Evolutionary conservation across 2,888 invertebrate genomes (phyloP).

Genomic region (Phortica magna): DNA sequence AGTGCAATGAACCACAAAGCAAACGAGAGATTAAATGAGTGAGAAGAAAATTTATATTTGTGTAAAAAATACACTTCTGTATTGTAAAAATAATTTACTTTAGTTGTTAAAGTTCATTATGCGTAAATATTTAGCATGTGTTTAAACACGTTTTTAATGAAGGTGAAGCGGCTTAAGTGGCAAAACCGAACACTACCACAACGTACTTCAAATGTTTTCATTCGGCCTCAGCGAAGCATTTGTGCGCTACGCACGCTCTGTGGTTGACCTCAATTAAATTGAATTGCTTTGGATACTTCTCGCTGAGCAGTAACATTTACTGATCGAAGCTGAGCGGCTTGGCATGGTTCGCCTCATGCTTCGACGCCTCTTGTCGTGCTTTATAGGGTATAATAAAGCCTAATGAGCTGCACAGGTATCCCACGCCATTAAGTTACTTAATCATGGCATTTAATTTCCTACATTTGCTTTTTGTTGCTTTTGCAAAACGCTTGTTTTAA

Average conservation of each 20-base stretch:
- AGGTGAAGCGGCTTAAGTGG: not conserved
- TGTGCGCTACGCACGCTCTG: no score
- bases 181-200: not conserved
- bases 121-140: constrained; percentile 24
- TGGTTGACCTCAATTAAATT: no score
- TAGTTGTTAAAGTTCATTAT: constrained; percentile 5
- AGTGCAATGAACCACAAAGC: not conserved
- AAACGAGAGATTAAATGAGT: not conserved
- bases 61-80: not conserved
- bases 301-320: no score
- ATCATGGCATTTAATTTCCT: constrained; percentile 68
- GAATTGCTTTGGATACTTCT: no score
- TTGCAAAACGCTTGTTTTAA: not conserved
- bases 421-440: constrained; percentile 71
- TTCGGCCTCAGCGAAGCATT: no score
- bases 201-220: no score
- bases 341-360: not conserved
- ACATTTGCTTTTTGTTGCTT: constrained; percentile 48
- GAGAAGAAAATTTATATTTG: not conserved
- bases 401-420: constrained; percentile 45
- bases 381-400: not conserved
- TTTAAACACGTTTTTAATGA: constrained; percentile 26
- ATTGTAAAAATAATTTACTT: not conserved
- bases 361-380: not conserved
- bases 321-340: no score